These are phyloP conservation scores for Orthonyx spaldingii DNA, from an alignment of 2,113 vertebrate species.

Conservation along the genomic window DNA sequence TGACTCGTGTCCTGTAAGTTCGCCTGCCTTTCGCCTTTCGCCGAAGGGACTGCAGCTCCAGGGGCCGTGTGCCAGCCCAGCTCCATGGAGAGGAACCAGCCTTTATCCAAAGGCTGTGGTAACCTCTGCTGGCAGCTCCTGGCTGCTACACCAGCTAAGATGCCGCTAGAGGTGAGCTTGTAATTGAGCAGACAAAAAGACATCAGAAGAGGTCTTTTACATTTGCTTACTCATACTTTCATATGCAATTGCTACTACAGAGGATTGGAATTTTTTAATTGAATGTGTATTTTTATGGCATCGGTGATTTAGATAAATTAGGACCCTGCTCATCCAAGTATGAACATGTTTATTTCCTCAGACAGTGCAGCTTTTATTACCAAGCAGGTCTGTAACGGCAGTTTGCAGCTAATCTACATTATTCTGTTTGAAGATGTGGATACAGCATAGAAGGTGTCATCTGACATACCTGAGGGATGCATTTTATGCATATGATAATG, in stretches of 20 bases:
- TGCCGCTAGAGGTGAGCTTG: fast-evolving
- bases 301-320: background rate
- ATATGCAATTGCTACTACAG: background rate
- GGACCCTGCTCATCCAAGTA: background rate
- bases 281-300: background rate
- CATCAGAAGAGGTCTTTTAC: background rate
- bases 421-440: background rate
- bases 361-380: background rate
- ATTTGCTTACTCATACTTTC: background rate
- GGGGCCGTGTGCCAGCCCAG: background rate
- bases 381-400: background rate
- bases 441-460: background rate
- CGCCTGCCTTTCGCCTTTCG: background rate
- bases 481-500: background rate
- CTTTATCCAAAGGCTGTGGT: background rate
- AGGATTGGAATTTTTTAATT: background rate
- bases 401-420: background rate
- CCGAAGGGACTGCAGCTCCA: fast-evolving
- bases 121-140: constrained; percentile 32
- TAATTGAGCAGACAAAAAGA: background rate
- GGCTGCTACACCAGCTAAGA: background rate
- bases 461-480: background rate
- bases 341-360: background rate
- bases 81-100: background rate
- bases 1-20: background rate